Evolutionary conservation across 2,113 vertebrate species (phyloP), one percentile per base, ranked within the genome.

Genomic region (Petromus typicus): DNA sequence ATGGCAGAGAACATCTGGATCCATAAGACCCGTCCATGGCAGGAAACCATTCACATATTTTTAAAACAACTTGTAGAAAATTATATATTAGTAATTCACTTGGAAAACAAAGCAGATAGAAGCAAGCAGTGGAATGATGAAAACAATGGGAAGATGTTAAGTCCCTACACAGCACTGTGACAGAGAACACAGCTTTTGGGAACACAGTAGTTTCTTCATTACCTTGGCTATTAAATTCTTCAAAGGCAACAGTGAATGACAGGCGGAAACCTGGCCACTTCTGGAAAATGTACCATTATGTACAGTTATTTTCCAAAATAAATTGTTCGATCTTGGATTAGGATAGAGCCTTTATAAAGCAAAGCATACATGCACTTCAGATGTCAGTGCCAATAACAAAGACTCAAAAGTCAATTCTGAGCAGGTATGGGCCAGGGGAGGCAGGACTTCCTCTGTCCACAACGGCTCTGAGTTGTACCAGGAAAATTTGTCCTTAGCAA

Each of bases 291-390:
- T 57, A 87, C 83, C 81, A 95, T 97, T 94, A 69, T 89, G 67
- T 89, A 89, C 92, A 85, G 90, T 94, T 95, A 96, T 95, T 96
- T 96, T 96, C 94, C 80, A 89, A 97, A 96, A 95, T 97, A 95
- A 93, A 95, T 96, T 71, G 90, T 96, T 92, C 96, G 92, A 94
- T 97, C 90, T 92, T 81, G 91, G 89, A 91, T 84, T 92, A 96
- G 61, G 89, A 63, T 84, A 89, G 79, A 63, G 86, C 83, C 86
- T 96, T 96, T 93, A 78, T 89, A 92, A 94, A 96, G 71, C 82
- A 91, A 94, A n/a, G 83, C 23, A 76, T 54, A 75, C 71, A 45
- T 34, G 34, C 5, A 9, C 92, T 94, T 96, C 57, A 51, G 54
- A 84, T 95, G 96, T 94, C 90, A 69, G 86, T 61, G 45, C 54